Conservation (phyloP, 2,113 vertebrate genomes). For the Gallinago undulata region DNA sequence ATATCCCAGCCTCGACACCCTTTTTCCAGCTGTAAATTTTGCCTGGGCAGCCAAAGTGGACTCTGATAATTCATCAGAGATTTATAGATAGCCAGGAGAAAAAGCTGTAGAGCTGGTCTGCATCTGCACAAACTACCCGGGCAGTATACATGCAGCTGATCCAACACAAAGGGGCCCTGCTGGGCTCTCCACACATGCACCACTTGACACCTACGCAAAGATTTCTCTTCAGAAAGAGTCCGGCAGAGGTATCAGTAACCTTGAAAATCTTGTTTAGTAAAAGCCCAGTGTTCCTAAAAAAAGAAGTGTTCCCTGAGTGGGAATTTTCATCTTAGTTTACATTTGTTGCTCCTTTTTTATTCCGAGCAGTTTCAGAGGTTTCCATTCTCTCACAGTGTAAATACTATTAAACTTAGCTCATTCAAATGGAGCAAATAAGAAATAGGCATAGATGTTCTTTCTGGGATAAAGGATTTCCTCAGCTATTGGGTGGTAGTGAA, state of each 20-base stretch:
- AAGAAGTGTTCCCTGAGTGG: background rate
- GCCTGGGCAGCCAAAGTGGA: background rate
- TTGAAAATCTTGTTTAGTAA: background rate
- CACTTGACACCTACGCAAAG: background rate
- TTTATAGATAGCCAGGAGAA: background rate
- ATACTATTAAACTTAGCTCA: background rate
- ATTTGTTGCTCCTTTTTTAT: background rate
- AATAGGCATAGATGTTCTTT: background rate
- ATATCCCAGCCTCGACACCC: background rate
- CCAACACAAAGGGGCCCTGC: background rate
- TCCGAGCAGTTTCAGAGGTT: background rate
- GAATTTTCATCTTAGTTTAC: background rate
- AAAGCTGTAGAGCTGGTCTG: background rate
- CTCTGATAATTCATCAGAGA: background rate
- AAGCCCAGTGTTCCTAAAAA: background rate
- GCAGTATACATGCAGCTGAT: background rate
- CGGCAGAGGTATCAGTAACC: background rate
- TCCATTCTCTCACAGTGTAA: background rate
- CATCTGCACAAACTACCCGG: background rate
- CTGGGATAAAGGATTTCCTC: background rate
- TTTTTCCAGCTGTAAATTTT: background rate
- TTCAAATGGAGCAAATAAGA: background rate
- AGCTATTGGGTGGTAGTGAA: background rate
- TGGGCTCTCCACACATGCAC: background rate
- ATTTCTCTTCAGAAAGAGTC: background rate